Conservation (phyloP, 2,113 vertebrate species). For the Phycodurus eques region DNA sequence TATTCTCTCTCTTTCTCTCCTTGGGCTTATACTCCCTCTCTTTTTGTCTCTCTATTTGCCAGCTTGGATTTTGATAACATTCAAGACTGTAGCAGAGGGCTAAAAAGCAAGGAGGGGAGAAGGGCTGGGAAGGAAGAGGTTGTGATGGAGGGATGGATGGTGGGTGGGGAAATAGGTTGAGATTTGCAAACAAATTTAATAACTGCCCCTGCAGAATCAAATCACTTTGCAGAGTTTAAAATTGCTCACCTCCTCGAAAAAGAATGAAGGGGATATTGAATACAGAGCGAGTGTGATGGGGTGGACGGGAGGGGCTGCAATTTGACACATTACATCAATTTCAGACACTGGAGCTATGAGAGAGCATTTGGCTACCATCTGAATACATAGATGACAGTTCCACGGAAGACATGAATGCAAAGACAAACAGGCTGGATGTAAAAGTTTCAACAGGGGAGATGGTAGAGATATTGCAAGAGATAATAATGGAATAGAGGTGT, state of each 20-base stretch:
- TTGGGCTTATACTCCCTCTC: constrained; percentile 7
- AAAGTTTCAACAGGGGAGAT: not conserved
- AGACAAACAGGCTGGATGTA: not conserved
- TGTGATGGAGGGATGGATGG: constrained; percentile 23
- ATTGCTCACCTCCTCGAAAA: constrained; percentile 61
- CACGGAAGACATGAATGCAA: not conserved
- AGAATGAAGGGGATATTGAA: constrained; percentile 41
- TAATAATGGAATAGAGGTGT: not conserved
- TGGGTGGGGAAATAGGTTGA: constrained; percentile 40
- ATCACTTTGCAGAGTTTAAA: constrained; percentile 62
- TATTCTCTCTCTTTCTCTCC: constrained; percentile 26
- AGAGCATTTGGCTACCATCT: constrained; percentile 42
- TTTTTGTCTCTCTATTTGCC: constrained; percentile 33
- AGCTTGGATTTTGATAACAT: constrained; percentile 63
- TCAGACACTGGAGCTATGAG: constrained; percentile 44
- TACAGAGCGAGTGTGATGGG: constrained; percentile 20
- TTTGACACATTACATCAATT: constrained; percentile 57
- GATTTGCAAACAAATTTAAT: constrained; percentile 77
- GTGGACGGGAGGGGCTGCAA: not conserved
- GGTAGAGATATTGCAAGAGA: not conserved
- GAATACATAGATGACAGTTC: constrained; percentile 15
- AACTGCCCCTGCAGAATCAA: constrained; percentile 67
- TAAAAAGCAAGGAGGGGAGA: constrained; percentile 37
- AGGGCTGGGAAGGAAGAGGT: constrained; percentile 24
- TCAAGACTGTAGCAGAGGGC: constrained; percentile 26